A percentile compares a stretch with the other conserved stretches of the same genome.
Evolutionary conservation across 1,140 invertebrate genomes (phyloP).

Genomic region (Nephotettix cincticeps): DNA sequence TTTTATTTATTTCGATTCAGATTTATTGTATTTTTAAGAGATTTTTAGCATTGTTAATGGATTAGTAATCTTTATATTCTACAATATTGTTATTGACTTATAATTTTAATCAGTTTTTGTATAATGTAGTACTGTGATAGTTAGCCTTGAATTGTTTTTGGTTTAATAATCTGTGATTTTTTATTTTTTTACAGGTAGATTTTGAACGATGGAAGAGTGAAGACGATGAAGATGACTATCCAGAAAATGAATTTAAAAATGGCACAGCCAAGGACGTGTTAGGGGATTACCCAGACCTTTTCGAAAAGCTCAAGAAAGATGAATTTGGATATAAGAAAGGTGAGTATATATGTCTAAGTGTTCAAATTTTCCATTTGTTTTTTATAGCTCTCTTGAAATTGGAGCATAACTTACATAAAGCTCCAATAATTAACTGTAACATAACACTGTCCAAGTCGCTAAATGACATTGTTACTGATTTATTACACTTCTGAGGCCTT

Average conservation of each 20-base stretch:
- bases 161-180: conserved; percentile 33
- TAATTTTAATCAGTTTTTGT: no score
- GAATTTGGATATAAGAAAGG: conserved; percentile 78
- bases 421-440: no score
- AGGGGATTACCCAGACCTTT: conserved; percentile 73
- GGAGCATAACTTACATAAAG: no score
- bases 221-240: conserved; percentile 63
- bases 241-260: conserved; percentile 63
- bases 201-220: conserved; percentile 82
- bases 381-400: no score
- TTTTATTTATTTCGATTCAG: no score
- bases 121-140: conserved; percentile 2
- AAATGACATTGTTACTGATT: no score
- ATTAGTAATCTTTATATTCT: background rate
- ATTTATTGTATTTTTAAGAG: no score
- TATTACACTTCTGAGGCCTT: conserved; percentile 6
- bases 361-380: no score
- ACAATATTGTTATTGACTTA: conserved; percentile 9
- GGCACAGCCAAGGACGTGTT: conserved; percentile 40
- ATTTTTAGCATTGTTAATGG: no score
- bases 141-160: background rate
- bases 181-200: conserved; percentile 65
- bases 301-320: conserved; percentile 72
- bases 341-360: no score
- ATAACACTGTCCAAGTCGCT: no score